These are phyloP conservation scores for Halictus ligatus DNA, from an alignment of 2,888 invertebrate species.

Conservation along the genomic window DNA sequence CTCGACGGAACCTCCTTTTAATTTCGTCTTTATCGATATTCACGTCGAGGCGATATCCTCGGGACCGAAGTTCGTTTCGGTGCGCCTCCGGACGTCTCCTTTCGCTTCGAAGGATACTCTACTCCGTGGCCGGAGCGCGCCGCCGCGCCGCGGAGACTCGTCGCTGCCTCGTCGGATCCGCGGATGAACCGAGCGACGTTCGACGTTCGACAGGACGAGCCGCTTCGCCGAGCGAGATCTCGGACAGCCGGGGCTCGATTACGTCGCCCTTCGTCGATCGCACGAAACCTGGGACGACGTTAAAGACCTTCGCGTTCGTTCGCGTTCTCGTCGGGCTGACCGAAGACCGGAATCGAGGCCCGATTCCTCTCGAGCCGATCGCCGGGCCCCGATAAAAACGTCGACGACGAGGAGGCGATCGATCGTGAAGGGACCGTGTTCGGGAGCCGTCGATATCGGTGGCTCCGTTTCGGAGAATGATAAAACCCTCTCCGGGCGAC, in stretches of 20 bases:
- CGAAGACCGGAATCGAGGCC: constrained; percentile 1
- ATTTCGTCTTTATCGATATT: constrained; percentile 30
- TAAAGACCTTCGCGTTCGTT: constrained; percentile 39
- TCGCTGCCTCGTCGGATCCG: constrained; percentile 27
- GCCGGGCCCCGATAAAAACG: constrained; percentile 53
- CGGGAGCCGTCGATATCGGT: constrained; percentile 31
- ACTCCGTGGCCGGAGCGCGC: not conserved
- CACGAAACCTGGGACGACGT: constrained; percentile 48
- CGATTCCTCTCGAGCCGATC: constrained; percentile 40
- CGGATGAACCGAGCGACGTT: constrained; percentile 22
- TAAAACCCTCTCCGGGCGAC: constrained; percentile 40
- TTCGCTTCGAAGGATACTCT: constrained; percentile 1
- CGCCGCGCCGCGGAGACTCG: constrained; percentile 19
- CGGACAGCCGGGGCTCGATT: constrained; percentile 68
- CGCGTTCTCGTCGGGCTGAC: not conserved
- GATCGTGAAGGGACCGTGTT: constrained; percentile 12
- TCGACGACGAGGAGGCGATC: constrained; percentile 39
- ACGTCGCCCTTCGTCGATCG: constrained; percentile 63
- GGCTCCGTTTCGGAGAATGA: constrained; percentile 44
- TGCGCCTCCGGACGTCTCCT: constrained; percentile 33
- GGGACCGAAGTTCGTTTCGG: constrained; percentile 15
- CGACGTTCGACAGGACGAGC: constrained; percentile 43
- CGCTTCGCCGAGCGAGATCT: constrained; percentile 45
- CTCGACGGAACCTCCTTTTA: constrained; percentile 29
- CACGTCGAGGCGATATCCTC: constrained; percentile 19